Conservation (phyloP, 2,113 vertebrate species). For the Gila orcuttii region DNA sequence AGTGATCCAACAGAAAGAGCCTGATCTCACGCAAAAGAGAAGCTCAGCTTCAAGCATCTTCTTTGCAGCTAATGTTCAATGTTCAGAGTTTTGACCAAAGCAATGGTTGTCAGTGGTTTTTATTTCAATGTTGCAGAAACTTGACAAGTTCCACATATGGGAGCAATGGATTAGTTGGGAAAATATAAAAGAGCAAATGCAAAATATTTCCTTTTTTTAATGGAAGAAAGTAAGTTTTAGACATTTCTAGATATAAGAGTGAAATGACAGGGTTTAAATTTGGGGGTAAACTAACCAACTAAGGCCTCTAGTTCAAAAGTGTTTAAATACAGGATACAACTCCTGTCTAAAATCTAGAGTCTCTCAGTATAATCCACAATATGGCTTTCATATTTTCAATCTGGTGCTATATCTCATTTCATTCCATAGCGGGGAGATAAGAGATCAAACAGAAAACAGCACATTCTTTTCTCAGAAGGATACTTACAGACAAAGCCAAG, state of each 20-base stretch:
- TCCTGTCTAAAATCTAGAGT: conserved; percentile 12
- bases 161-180: neutral
- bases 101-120: neutral
- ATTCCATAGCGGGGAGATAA: conserved; percentile 20
- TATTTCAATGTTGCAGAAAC: neutral
- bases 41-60: neutral
- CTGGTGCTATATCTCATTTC: conserved; percentile 23
- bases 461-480: conserved; percentile 15
- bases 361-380: neutral
- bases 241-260: neutral
- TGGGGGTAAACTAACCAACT: neutral
- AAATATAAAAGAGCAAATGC: neutral
- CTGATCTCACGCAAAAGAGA: neutral
- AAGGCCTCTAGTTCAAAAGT: neutral
- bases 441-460: conserved; percentile 40
- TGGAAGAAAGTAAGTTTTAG: neutral
- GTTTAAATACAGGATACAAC: neutral
- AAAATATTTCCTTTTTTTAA: neutral
- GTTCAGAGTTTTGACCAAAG: neutral
- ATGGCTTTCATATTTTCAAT: conserved; percentile 20
- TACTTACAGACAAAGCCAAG: conserved; percentile 41
- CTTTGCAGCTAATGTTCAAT: neutral
- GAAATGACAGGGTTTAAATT: neutral
- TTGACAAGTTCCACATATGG: neutral
- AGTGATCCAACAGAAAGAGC: conserved; percentile 28